Evolutionary conservation across 2,797 vertebrate species (phyloP), one percentile per base, ranked within the genome.

Genomic region (Sparus aurata): DNA sequence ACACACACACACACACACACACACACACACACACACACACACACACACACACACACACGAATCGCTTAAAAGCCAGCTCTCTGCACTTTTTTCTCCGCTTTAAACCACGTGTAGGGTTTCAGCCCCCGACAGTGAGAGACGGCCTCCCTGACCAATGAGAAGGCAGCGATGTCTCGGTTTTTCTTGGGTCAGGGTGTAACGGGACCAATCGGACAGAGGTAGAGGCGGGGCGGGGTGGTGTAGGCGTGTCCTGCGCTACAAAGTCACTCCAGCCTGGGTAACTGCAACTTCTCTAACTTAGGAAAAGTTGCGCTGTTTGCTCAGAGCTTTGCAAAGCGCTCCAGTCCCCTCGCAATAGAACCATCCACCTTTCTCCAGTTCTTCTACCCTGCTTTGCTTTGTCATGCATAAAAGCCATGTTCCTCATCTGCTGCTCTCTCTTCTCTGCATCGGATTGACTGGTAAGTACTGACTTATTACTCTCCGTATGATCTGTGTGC

Each of bases 51-150:
- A 50, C 53, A 49, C 34, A 30, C 54, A 7, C 17, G 47, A 46
- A 55, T 34, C 38, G 1, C 6, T 62, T 57, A 16, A 58, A 79
- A 62, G 25, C 38, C 59, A 66, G 25, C 15, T 50, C 62, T 1
- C 18, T 66, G 25, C 68, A 45, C 69, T 55, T 22, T 82, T 75
- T 62, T 16, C 60, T 67, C 43, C 41, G 58, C 69, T 79, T 85
- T 75, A 91, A 87, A 96, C 94, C 96, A 96, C 96, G 96, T 97
- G 97, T 95, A 94, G 80, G 73, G 84, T 90, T 90, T 85, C 93
- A 86, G 67, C 88, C 92, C 87, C 87, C 87, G 46, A n/a, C 57
- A 17, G 22, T 69, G 75, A 93, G 61, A 18, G 92, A 75, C 83
- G 65, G 71, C 55, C 41, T 0, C 4, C 0, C 2, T 1, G 77